Evolutionary conservation across 2,797 vertebrate genomes (phyloP), one percentile per base, ranked within the genome.

Genomic region (Mionectes olivaceus): DNA sequence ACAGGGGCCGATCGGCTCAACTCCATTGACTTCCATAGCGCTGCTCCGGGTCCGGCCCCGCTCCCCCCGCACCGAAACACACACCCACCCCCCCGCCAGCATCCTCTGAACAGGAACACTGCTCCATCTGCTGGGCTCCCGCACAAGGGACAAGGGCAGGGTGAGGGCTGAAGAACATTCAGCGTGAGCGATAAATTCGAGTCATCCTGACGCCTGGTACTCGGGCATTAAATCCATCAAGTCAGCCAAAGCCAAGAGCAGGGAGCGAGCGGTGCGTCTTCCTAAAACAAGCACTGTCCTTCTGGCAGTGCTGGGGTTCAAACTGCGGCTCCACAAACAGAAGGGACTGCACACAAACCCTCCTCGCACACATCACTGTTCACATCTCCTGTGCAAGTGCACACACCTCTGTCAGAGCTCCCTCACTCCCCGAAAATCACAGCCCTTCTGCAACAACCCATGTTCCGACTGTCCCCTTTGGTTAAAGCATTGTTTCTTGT

Each of bases 111-210:
- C 89, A 97, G 96, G 93, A 85, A 17, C 93, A 71, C 90, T 88
- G 67, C 88, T 90, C 98, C 98, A 98, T 97, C 98, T 98, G 92
- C 98, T 97, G 98, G 95, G 71, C 82, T 16, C 33, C 28, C 0
- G 13, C 70, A 37, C 89, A 81, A 96, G 53, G 59, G 55, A 92
- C 93, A 56, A 0, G 81, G 46, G 6, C 55, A 10, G n/a, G 19
- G 2, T 0, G 47, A 39, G 63, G 49, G 47, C 68, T 52, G 52
- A 1, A 11, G 5, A 32, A 7, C 35, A 17, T 3, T 11, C 59
- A 1, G 30, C 0, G 17, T 0, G 10, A 64, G 70, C 3, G 2
- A 22, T 63, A 41, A 43, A 91, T 27, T 12, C 21, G 9, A 30
- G 70, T n/a, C 18, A 2, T 7, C 5, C 0, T 8, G 46, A 30